Conservation (phyloP, 2,888 invertebrate genomes). For the Macroteleia sp. region DNA sequence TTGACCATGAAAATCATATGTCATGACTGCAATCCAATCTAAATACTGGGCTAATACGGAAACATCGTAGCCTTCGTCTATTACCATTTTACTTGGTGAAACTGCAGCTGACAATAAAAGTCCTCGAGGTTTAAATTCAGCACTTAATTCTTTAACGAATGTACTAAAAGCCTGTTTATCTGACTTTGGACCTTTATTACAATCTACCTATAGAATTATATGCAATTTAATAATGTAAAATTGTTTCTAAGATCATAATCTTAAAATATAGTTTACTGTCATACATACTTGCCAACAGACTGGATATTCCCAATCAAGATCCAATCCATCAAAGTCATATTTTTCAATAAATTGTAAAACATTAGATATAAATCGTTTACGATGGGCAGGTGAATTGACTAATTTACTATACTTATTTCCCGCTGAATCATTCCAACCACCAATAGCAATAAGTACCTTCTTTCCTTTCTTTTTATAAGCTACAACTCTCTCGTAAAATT, state of each 20-base stretch:
- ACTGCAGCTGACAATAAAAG: conserved; percentile 92
- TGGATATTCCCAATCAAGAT: conserved; percentile 97
- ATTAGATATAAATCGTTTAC: conserved; percentile 90
- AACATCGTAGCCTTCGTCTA: conserved; percentile 94
- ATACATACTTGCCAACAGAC: conserved; percentile 91
- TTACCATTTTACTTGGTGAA: conserved; percentile 92
- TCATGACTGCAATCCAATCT: conserved; percentile 96
- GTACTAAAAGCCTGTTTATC: conserved; percentile 92
- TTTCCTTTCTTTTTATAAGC: conserved; percentile 89
- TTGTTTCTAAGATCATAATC: too few relatives aligned
- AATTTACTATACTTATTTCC: conserved; percentile 94
- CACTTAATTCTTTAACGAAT: conserved; percentile 90
- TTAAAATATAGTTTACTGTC: too few relatives aligned
- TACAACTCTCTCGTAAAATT: conserved; percentile 94
- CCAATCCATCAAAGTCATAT: conserved; percentile 94
- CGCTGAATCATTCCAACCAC: conserved; percentile 97
- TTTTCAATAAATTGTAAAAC: conserved; percentile 91
- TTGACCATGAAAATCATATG: conserved; percentile 95
- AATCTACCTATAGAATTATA: conserved; percentile 88
- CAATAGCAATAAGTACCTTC: conserved; percentile 94
- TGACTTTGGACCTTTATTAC: conserved; percentile 91
- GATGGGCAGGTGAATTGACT: conserved; percentile 89
- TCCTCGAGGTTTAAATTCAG: conserved; percentile 89
- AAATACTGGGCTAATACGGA: conserved; percentile 89
- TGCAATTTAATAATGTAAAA: too few relatives aligned